Evolutionary conservation across 2,113 vertebrate species (phyloP), one percentile per base, ranked within the genome.

Genomic region (Alosa alosa): DNA sequence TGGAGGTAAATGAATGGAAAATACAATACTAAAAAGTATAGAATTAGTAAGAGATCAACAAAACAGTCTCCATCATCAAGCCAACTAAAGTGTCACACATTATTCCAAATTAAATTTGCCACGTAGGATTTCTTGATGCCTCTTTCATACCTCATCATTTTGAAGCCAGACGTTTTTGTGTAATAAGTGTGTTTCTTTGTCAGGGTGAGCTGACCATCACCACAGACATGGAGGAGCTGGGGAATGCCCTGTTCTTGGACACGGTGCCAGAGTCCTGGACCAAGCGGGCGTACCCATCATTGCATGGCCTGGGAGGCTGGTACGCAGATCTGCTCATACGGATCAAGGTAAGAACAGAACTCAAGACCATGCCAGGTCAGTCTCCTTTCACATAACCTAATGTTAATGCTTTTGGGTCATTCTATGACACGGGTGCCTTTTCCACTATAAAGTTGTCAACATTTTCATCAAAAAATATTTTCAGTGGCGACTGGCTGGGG

Each of bases 201-300:
- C 95, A 95, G 95, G 85, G 95, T n/a, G 95, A 96, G 8, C 83
- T 96, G 82, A 96, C 94, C 0, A 95, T 96, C 78, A 96, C 95
- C 0, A 75, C 94, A 0, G 93, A 94, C n/a, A 96, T 96, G 95
- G 95, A 96, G n/a, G 92, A 95, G 1, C 88, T 96, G 84, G 92
- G 89, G 2, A 94, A 90, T 0, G 90, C 96, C 0, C 92, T 96
- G 52, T 96, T 94, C 86, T 94, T 96, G 0, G 91, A 95, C 87
- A 94, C n/a, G 0, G 91, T 96, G 49, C 95, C 95, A 0, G 90
- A 93, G 0, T 88, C 92, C 0, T 96, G 95, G 95, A 89, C 89
- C 1, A 92, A 90, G 10, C 92, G 89, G 0, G 95, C 96, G 57
- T 96, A 96, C n/a, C 95, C 95, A 64, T 96, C 95, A 13, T 93